Percentiles rank a stretch among this genome's conserved stretches.
phyloP scores from a whole-genome alignment of 1,140 invertebrate species.

The Planococcus citri region DNA sequence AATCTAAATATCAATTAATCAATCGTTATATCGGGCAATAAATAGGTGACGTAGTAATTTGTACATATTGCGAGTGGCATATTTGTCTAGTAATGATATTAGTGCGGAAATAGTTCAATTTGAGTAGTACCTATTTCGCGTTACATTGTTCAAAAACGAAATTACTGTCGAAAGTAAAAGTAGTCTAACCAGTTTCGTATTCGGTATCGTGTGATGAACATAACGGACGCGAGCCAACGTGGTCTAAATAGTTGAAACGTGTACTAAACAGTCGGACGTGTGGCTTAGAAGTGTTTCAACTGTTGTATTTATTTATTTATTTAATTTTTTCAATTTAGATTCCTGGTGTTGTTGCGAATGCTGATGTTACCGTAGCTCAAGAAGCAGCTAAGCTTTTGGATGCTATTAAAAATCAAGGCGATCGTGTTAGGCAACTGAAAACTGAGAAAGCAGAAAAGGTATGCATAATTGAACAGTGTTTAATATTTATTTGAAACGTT shows the following conservation, averaged over 20 bases:
- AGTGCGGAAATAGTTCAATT: no score
- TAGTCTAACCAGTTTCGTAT: background rate
- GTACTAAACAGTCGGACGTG: no score
- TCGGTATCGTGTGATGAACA: background rate
- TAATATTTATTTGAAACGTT: background rate
- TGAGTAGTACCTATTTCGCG: no score
- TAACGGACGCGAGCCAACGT: background rate
- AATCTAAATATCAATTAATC: background rate
- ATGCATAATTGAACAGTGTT: no score
- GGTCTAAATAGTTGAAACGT: background rate
- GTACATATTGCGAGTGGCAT: no score
- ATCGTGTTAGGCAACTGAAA: conserved; percentile 10
- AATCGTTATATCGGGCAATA: background rate
- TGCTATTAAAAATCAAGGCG: background rate
- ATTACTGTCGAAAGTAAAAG: background rate
- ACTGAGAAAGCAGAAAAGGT: conserved; percentile 31
- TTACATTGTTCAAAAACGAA: background rate
- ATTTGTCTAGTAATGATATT: no score
- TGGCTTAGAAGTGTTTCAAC: background rate
- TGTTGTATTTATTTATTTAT: background rate
- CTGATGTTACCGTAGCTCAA: conserved; percentile 17
- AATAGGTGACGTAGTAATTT: background rate
- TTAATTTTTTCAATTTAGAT: background rate
- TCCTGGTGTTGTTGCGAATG: background rate
- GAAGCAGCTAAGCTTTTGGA: background rate